Evolutionary conservation across 2,888 invertebrate genomes (phyloP), one percentile per base, ranked within the genome.

Genomic region (Melipona beecheii): DNA sequence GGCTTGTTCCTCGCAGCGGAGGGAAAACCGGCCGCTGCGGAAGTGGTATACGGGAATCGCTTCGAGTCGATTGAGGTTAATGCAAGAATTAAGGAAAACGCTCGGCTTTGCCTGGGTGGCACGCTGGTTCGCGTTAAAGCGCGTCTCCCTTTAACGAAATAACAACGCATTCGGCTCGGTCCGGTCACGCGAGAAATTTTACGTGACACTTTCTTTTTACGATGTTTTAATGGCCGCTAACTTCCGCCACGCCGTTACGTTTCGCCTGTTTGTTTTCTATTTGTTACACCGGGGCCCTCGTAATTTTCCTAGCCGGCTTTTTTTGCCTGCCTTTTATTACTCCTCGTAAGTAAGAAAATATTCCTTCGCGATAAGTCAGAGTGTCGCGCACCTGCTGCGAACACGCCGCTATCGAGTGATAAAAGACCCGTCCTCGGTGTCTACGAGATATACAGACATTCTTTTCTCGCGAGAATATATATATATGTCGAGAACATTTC

Each of bases 21-120:
- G 78, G 81, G 84, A 76, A 84, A 83, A 83, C 72, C 65, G 36
- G 36, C 69, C 69, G 75, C 78, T 79, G 77, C 78, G 87, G 81
- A 85, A 89, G 80, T 64, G 24, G 71, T 17, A 43, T 43, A 64
- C 74, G 71, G 31, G 75, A 65, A 87, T 89, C 89, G 92, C 92
- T 92, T 91, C 90, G 91, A 86, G 91, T 92, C 92, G 92, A 93
- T 92, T 92, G 91, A 92, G 92, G 92, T 89, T 91, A 91, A 91
- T 92, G 91, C 90, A 89, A 88, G 89, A 84, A 84, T 56, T 65
- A 71, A 81, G 71, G 77, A 82, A 86, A 83, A 81, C 81, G 78
- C 72, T 43, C 43, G 69, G 72, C 64, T 81, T 81, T 58, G 68
- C 50, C 56, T 69, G 81, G 81, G 81, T 82, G 81, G 81, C 81